Evolutionary conservation across 2,888 invertebrate genomes (phyloP), one percentile per base, ranked within the genome.

Genomic region (Pristionchus maxplancki): DNA sequence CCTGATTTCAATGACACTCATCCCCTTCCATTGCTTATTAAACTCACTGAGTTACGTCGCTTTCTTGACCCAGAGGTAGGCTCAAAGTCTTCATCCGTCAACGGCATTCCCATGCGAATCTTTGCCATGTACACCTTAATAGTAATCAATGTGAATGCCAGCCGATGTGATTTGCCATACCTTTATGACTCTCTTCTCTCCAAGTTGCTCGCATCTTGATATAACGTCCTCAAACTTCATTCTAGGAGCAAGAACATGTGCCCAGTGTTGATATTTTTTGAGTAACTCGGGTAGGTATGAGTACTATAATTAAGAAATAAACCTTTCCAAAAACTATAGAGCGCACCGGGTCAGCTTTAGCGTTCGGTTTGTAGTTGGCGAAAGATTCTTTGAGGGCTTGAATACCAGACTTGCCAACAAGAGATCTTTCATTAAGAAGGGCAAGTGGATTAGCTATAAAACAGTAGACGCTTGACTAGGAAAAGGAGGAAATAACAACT

Each of bases 231-330:
- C 91, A 28, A 91, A 91, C 81, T 90, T 92, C 89, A 90, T 50
- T 40, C 90, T 88, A 34, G 92, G 92, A 40, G 89, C 91, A 89
- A 91, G 90, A 40, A 91, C 81, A 88, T 91, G 90, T 1, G 89
- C 89, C 91, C 90, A 91, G 87, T 92, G 90, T 37, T 91, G 90
- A 84, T 90, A 90, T 90, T 90, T 90, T 88, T 91, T 91, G 89
- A 92, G 89, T 44, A 90, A 15, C 44, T 82, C 88, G 17, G 89
- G 87, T 44, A 92, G 89, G 82, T 91, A 90, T 4, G 53, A 24
- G 88, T 91, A 92, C 92, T 90, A 50, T 15, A 89, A 6, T 71
- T 71, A 31, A 9, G 9, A 4, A 74, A 74, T 28, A 20, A 48
- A 40, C 40, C 8, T 13, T 20, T 17, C 11, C 5, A 64, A 15